These are phyloP conservation scores for Orestias chungarensis DNA, from an alignment of 2,797 vertebrate species.

Conservation along the genomic window DNA sequence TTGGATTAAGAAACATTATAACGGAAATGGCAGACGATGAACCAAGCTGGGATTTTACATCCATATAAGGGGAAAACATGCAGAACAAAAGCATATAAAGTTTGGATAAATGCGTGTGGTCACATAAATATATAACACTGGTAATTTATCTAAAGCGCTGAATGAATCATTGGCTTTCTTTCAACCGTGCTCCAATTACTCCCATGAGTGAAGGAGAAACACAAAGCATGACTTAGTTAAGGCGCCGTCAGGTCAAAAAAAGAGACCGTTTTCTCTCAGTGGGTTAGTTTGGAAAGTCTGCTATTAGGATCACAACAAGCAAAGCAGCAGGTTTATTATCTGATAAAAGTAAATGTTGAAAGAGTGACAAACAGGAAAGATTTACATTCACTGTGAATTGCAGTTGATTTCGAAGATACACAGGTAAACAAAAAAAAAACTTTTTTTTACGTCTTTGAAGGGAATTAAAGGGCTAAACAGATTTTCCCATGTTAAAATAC, in stretches of 20 bases:
- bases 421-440: not conserved
- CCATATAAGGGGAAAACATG: slow-evolving; percentile 14
- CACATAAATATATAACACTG: not conserved
- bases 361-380: not conserved
- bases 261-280: not conserved
- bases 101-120: slow-evolving; percentile 18
- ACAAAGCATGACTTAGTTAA: not conserved
- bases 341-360: not conserved
- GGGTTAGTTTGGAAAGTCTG: not conserved
- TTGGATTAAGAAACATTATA: slow-evolving; percentile 65
- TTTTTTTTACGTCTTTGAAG: too few relatives aligned
- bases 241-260: not conserved
- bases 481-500: not conserved
- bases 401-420: not conserved
- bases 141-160: slow-evolving; percentile 13
- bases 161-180: not conserved
- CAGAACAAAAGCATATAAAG: slow-evolving; percentile 4
- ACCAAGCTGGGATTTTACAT: slow-evolving; percentile 47
- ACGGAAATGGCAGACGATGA: slow-evolving; percentile 45
- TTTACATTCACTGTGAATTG: not conserved
- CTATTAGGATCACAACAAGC: too few relatives aligned
- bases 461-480: too few relatives aligned
- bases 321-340: too few relatives aligned
- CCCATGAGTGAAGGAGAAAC: not conserved
- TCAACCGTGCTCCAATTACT: slow-evolving; percentile 15